Conservation (phyloP, 2,888 invertebrate species). For the Synergus umbraculus region DNA sequence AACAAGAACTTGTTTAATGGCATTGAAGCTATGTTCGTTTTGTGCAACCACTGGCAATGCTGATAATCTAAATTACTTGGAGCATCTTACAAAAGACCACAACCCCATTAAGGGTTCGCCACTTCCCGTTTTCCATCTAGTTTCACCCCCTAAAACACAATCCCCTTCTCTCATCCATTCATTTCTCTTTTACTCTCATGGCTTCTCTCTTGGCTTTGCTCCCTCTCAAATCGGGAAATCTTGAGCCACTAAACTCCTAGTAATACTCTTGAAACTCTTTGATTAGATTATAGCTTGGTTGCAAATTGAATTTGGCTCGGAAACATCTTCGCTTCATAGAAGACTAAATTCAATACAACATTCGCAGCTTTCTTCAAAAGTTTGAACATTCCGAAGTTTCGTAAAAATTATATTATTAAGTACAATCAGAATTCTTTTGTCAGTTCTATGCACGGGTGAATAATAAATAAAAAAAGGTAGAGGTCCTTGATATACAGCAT, state of each 20-base stretch:
- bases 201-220: conserved; percentile 16
- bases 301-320: not conserved
- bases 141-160: conserved; percentile 37
- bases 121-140: conserved; percentile 31
- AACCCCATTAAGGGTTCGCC: conserved; percentile 36
- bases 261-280: conserved; percentile 7
- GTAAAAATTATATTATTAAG: not conserved
- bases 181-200: conserved; percentile 19
- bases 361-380: not conserved
- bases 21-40: conserved; percentile 38
- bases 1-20: not conserved
- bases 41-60: conserved; percentile 48
- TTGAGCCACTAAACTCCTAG: not conserved
- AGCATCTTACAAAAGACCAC: conserved; percentile 51
- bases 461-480: conserved; percentile 11
- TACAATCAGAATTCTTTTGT: not conserved
- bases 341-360: not conserved
- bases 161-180: conserved; percentile 22
- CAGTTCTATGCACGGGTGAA: not conserved
- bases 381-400: not conserved
- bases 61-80: conserved; percentile 60
- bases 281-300: not conserved
- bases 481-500: conserved; percentile 16
- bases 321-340: not conserved
- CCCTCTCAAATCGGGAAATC: conserved; percentile 10